Base-by-base conservation (phyloP, 1,140 invertebrate genomes). In the Drosophila nigrodunni region DNA sequence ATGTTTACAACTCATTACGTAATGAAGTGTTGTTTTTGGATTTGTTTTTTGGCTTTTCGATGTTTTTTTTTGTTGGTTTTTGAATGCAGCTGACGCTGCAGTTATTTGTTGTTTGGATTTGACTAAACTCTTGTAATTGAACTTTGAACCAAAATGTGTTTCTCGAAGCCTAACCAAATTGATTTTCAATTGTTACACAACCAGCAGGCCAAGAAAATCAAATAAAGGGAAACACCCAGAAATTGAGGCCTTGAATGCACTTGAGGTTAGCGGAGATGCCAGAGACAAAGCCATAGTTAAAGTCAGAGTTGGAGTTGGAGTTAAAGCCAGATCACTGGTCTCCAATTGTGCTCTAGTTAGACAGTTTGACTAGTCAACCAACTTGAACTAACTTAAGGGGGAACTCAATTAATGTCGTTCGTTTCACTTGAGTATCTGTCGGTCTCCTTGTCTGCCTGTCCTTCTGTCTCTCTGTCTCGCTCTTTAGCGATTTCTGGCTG, bases 101-200 rank as follows among this genome's bases (percentile, higher is more conserved):
- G 8, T 65, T 57, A 21, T 72, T 73, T 66, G 8, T 44, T 70
- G n/a, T 64, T 64, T 62, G 25, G 0, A 30, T 30, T 30, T 37
- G 18, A 15, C 46, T 67, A 18, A 52, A 66, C 47, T 74, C 46
- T 78, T 66, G 67, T 68, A 79, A 80, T 74, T 88, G 85, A 87
- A 79, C 82, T 87, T 70, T 87, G 82, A 78, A 87, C 82, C 60
- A 39, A 50, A 77, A 34, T 55, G 43, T 75, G 75, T 87, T 86
- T 86, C 78, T 65, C 76, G 66, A 73, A 67, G 76, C 65, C 44
- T 8, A 61, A 46, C 54, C 60, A 73, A 73, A 77, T 74, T 78
- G 64, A 78, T 74, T 80, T 57, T 50, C 59, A 55, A 39, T 62
- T 70, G 43, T 83, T 83, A 64, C 73, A 80, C 52, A 83, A 85